phyloP scores from a whole-genome alignment of 1,140 invertebrate species.

The Drosophila nigrodunni region DNA sequence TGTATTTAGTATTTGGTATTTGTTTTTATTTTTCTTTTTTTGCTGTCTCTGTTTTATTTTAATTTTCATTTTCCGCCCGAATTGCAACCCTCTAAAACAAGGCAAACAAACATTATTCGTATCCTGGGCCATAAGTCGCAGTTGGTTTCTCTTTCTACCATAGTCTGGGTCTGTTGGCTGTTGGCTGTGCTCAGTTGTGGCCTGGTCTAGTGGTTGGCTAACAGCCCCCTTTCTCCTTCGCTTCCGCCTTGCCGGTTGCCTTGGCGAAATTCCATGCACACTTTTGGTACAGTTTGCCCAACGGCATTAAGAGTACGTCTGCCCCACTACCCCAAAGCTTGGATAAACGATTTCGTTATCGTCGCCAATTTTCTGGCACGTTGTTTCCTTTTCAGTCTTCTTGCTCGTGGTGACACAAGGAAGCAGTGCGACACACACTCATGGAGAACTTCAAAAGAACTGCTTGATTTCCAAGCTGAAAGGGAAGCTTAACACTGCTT shows the following conservation, averaged over 20 bases:
- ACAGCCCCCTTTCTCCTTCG: not conserved
- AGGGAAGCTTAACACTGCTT: too few relatives aligned
- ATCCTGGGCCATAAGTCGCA: slow-evolving; percentile 66
- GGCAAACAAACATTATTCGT: slow-evolving; percentile 40
- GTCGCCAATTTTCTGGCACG: slow-evolving; percentile 16
- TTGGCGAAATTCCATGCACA: slow-evolving; percentile 40
- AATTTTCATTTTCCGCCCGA: slow-evolving; percentile 39
- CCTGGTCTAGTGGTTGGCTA: slow-evolving; percentile 27
- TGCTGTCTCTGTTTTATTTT: slow-evolving; percentile 26
- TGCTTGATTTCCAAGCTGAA: too few relatives aligned
- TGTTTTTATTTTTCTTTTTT: slow-evolving; percentile 12
- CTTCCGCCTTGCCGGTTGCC: slow-evolving; percentile 8
- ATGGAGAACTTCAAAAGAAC: too few relatives aligned
- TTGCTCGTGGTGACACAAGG: not conserved
- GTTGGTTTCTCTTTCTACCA: slow-evolving; percentile 73
- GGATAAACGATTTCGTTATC: slow-evolving; percentile 42
- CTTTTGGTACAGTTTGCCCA: slow-evolving; percentile 71
- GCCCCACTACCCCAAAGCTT: slow-evolving; percentile 79
- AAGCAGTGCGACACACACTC: not conserved
- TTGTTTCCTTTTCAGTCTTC: not conserved
- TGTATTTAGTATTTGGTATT: not conserved
- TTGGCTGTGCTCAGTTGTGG: not conserved
- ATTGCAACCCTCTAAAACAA: slow-evolving; percentile 43
- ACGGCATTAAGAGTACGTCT: slow-evolving; percentile 26
- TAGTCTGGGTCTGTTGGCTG: slow-evolving; percentile 51